phyloP scores from a whole-genome alignment of 2,113 vertebrate species.

The Heterotis niloticus region DNA sequence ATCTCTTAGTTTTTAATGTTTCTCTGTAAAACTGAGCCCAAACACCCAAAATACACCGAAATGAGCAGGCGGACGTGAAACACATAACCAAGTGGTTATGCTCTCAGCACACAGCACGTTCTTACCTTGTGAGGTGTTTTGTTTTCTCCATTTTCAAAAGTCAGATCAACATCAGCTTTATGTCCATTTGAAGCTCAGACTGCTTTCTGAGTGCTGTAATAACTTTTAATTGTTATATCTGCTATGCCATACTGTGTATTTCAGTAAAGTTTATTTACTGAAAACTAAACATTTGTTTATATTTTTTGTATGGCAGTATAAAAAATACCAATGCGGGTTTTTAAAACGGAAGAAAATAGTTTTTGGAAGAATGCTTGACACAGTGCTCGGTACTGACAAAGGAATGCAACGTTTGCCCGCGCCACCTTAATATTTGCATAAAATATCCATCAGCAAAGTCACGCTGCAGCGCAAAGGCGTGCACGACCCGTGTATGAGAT shows the following conservation, averaged over 20 bases:
- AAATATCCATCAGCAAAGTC: constrained; percentile 42
- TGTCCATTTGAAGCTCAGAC: background rate
- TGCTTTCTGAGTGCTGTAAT: background rate
- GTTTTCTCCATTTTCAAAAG: background rate
- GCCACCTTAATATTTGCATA: constrained; percentile 46
- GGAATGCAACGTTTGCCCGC: constrained; percentile 58
- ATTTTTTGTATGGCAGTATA: constrained; percentile 60
- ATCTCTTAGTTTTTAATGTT: background rate
- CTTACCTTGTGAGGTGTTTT: background rate
- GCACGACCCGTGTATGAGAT: constrained; percentile 62
- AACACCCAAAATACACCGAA: background rate
- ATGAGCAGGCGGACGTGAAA: background rate
- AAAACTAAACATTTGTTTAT: constrained; percentile 50
- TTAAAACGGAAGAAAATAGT: constrained; percentile 31
- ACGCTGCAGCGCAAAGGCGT: constrained; percentile 61
- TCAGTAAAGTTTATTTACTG: constrained; percentile 56
- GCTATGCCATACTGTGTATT: constrained; percentile 41
- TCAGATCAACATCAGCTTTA: background rate
- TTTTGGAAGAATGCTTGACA: constrained; percentile 60
- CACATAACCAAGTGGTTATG: background rate
- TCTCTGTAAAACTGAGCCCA: background rate
- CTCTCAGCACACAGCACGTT: too few relatives aligned
- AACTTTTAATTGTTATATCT: constrained; percentile 7
- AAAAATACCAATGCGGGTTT: constrained; percentile 56
- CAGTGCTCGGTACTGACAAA: constrained; percentile 46